Base-by-base conservation (phyloP, 2,113 vertebrate species). In the Probosciger aterrimus region DNA sequence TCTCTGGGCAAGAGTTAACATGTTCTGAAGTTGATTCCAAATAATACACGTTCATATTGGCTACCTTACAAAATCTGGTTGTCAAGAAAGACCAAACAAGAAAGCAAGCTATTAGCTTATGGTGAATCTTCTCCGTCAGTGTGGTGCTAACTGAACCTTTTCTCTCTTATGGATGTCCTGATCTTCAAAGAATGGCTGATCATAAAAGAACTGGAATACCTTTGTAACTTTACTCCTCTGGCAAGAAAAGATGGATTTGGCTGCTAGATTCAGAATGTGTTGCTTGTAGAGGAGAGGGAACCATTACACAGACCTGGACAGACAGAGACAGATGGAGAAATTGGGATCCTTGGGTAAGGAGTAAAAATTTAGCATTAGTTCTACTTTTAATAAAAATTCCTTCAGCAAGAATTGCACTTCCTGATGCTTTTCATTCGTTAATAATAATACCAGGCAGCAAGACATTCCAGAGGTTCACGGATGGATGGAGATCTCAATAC, bases 401-500 rank as follows among this genome's bases (percentile, higher is more conserved):
- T 81, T 73, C 25, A 92, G 50, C 31, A 81, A 88, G 17, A 75
- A 52, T 81, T 83, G 11, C 5, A 41, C 23, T 88, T 93, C 63
- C 55, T 52, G 3, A 67, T 60, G 35, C 22, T 92, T 88, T 86
- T 86, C 35, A 78, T 91, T 91, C 84, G 27, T 68, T 84, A 86
- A 47, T 71, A 90, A 52, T 37, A 92, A 59, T 31, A 81, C 44
- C 55, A 93, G 35, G 30, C 43, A 84, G 35, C 24, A 91, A 93
- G 52, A 57, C n/a, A 39, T 91, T 79, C 62, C 65, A 82, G 39
- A 25, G n/a, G 65, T 93, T 96, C 69, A 86, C 37, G 90, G 88
- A 43, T 88, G 92, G 44, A 77, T 96, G 82, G 55, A 93, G 53
- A 93, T 63, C 80, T 93, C 82, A 82, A 77, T 91, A 59, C 3